phyloP scores from a whole-genome alignment of 2,888 invertebrate species.

The Carabus problematicus region DNA sequence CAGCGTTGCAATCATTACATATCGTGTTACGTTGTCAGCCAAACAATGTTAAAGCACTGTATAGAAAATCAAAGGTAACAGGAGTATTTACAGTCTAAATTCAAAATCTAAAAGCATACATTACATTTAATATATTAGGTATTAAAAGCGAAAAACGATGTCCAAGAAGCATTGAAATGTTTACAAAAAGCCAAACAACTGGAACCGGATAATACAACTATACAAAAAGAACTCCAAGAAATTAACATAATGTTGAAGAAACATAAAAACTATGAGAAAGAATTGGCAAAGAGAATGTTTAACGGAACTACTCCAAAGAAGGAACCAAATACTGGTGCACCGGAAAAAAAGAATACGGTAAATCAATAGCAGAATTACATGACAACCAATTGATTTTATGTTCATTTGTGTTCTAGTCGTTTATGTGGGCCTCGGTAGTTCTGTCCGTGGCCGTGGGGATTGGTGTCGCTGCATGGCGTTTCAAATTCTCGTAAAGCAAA shows the following conservation, averaged over 20 bases:
- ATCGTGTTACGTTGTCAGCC: constrained; percentile 85
- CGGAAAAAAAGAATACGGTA: constrained; percentile 44
- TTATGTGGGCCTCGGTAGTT: constrained; percentile 74
- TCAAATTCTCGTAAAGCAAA: constrained; percentile 61
- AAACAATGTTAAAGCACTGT: constrained; percentile 88
- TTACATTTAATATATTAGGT: constrained; percentile 60
- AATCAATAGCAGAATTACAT: constrained; percentile 15
- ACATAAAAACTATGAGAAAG: constrained; percentile 61
- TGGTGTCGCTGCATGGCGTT: constrained; percentile 77
- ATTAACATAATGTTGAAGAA: constrained; percentile 53
- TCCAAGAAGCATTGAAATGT: constrained; percentile 72
- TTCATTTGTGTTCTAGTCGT: constrained; percentile 56
- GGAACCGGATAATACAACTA: constrained; percentile 67
- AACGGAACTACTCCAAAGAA: constrained; percentile 34
- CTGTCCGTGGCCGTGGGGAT: constrained; percentile 72
- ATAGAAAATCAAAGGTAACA: constrained; percentile 77
- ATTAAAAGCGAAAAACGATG: constrained; percentile 71
- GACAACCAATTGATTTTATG: constrained; percentile 11
- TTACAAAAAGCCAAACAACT: constrained; percentile 69
- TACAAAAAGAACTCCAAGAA: constrained; percentile 60
- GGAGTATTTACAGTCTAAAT: too few species aligned
- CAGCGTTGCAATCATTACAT: constrained; percentile 83
- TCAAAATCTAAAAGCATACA: background rate
- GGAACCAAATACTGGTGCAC: constrained; percentile 15
- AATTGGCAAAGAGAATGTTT: constrained; percentile 64